phyloP scores from a whole-genome alignment of 2,113 vertebrate genomes.

The Conger conger region DNA sequence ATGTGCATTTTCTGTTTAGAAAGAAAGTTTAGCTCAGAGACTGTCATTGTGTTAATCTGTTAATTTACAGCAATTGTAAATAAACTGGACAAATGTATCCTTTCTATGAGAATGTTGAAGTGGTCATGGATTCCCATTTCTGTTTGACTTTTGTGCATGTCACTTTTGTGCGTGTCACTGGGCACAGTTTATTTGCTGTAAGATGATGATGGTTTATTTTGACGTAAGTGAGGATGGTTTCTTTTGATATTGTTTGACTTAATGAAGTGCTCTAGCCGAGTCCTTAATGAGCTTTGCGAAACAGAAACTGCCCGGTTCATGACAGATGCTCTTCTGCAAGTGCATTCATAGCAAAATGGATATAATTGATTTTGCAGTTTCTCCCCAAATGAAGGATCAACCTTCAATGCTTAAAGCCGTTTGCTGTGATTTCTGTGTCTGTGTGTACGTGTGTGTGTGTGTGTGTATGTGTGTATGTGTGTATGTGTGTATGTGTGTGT shows the following conservation, averaged over 20 bases:
- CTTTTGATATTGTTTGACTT: conserved; percentile 11
- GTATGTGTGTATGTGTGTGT: neutral
- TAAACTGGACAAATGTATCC: neutral
- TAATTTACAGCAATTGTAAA: neutral
- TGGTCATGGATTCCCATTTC: neutral
- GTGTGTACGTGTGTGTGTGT: neutral
- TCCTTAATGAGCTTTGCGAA: neutral
- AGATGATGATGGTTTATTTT: no score
- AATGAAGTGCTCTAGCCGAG: neutral
- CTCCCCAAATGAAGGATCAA: no score
- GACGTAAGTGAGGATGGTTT: no score
- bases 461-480: no score
- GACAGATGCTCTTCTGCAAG: neutral
- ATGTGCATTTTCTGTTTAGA: no score
- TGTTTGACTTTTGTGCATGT: neutral
- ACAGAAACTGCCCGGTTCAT: neutral
- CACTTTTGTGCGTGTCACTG: neutral
- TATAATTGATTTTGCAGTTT: conserved; percentile 5
- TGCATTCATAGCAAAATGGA: neutral
- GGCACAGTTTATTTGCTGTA: neutral
- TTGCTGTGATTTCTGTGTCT: conserved; percentile 5
- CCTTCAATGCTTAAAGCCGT: neutral
- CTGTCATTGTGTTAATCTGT: neutral
- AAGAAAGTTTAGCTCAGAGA: no score
- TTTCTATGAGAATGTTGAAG: neutral